Evolutionary conservation across 2,888 invertebrate species (phyloP), one percentile per base, ranked within the genome.

Genomic region (Papilio gigon): DNA sequence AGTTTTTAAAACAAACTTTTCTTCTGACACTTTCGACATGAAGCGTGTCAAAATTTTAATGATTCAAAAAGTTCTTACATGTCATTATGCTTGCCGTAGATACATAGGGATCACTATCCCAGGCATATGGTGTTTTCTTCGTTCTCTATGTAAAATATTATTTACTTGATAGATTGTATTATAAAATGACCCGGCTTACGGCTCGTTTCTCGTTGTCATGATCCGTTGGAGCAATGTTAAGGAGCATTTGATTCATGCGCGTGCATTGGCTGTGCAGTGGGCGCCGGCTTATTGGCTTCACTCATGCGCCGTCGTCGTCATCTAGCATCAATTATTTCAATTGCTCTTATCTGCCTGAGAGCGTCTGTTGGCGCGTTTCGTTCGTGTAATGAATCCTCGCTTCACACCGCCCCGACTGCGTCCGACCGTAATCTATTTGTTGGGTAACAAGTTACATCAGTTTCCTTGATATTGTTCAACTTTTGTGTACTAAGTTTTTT

Each of bases 311-410:
- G 73, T 35, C 33, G 70, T 75, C 75, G 79, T 74, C 76, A 77
- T 80, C 78, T 75, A 75, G 76, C 81, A 78, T 80, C 81, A 84
- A 85, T 87, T 85, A 85, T 78, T 79, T 78, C 76, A 82, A 84
- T 84, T 83, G 76, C 78, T 80, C 76, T 83, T 84, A 82, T 83
- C 79, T 79, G 75, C 71, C 72, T 71, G 75, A 80, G 79, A 76
- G 75, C 77, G 75, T 76, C 76, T 80, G 80, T 78, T 76, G 74
- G 72, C 75, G 73, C 79, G 75, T 77, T 81, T 78, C 73, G 75
- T 77, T 77, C 74, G 70, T 76, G 73, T 68, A 74, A 74, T 73
- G 64, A 59, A 61, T 47, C 61, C 62, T 62, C 25, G 62, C 50
- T 67, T 68, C 67, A 67, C 63, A 44, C 68, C 62, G 65, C 47